These are phyloP conservation scores for Microcebus murinus DNA, from an alignment of 2,113 vertebrate species.

Conservation along the genomic window DNA sequence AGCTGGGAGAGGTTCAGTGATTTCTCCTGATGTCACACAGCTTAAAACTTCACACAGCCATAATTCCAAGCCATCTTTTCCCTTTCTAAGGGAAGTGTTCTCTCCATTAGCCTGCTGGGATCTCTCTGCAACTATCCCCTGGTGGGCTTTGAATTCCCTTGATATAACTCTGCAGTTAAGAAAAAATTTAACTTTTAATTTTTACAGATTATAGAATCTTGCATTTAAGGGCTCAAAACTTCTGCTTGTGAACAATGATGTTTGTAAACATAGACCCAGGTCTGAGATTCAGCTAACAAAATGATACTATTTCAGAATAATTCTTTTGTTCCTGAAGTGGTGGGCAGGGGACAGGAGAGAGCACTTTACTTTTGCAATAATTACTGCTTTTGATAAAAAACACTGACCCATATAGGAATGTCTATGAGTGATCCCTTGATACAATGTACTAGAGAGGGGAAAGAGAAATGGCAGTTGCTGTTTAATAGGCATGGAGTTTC, in stretches of 20 bases:
- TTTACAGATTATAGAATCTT: constrained; percentile 3
- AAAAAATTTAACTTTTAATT: constrained; percentile 22
- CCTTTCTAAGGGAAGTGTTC: background rate
- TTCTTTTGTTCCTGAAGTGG: background rate
- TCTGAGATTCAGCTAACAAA: constrained; percentile 9
- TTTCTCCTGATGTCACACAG: background rate
- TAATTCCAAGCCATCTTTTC: background rate
- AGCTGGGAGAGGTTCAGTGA: background rate
- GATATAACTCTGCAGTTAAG: background rate
- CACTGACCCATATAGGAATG: background rate
- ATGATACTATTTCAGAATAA: background rate
- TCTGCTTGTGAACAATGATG: background rate
- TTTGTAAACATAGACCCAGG: background rate
- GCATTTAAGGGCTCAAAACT: background rate
- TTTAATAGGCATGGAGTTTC: background rate
- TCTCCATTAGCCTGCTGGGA: background rate
- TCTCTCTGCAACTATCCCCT: background rate
- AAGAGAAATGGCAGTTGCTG: background rate
- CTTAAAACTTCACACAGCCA: background rate
- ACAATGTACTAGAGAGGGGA: background rate
- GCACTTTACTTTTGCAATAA: background rate
- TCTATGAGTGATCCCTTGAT: background rate
- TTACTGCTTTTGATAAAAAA: constrained; percentile 26
- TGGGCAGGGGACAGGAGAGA: background rate
- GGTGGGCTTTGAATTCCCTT: background rate